phyloP scores from a whole-genome alignment of 2,888 invertebrate species.

The Aleiodes testaceus region DNA sequence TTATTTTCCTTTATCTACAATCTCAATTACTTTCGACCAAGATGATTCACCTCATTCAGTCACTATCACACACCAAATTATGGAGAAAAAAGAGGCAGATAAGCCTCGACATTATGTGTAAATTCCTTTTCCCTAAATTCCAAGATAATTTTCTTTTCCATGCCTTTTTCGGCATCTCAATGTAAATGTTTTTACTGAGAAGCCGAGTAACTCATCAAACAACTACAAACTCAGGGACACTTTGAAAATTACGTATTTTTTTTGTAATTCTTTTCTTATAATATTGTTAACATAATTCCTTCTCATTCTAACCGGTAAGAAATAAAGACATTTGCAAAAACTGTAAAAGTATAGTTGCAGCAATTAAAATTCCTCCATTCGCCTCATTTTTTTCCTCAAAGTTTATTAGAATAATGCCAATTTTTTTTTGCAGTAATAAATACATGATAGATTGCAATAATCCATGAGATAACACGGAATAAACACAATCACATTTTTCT shows the following conservation, averaged over 20 bases:
- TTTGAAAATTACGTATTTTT: not conserved
- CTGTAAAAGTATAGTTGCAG: not conserved
- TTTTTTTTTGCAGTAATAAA: not conserved
- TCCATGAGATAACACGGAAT: too few relatives aligned
- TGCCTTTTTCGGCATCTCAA: too few relatives aligned
- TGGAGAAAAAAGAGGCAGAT: not conserved
- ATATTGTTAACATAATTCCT: not conserved
- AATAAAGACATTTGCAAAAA: slow-evolving; percentile 15
- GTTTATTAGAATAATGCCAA: not conserved
- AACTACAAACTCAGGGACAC: not conserved
- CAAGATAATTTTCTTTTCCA: too few relatives aligned
- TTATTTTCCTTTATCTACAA: too few relatives aligned
- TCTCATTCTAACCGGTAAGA: slow-evolving; percentile 21
- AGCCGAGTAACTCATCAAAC: too few relatives aligned
- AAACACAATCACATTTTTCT: too few relatives aligned
- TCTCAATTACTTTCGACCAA: too few relatives aligned
- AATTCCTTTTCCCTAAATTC: too few relatives aligned
- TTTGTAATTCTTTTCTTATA: not conserved
- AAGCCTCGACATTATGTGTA: too few relatives aligned
- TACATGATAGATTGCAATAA: too few relatives aligned
- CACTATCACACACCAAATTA: not conserved
- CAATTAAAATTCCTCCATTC: not conserved
- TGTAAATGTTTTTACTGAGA: too few relatives aligned
- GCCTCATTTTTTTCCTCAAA: not conserved
- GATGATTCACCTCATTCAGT: not conserved